Evolutionary conservation across 2,797 vertebrate genomes (phyloP).

Genomic region (Buceros bicornis): DNA sequence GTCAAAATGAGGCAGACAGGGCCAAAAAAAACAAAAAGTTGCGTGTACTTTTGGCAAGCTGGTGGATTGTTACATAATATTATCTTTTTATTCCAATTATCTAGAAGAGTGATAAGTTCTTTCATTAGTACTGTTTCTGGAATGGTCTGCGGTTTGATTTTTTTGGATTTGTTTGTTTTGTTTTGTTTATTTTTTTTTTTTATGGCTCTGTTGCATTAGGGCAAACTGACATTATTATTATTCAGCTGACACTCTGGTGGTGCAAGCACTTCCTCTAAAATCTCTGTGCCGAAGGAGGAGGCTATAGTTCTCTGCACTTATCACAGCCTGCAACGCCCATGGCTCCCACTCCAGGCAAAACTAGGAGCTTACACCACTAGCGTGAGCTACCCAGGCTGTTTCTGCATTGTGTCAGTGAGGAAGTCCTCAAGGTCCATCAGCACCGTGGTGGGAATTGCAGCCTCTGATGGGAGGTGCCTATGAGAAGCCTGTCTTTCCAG

Average conservation of each 20-base stretch:
- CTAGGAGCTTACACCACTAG: not conserved
- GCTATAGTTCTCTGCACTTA: not conserved
- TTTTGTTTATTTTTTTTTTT: not conserved
- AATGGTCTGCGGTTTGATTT: too few relatives aligned
- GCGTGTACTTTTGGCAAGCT: not conserved
- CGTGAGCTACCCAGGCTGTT: not conserved
- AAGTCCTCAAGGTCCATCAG: not conserved
- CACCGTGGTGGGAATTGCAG: not conserved
- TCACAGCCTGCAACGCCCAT: not conserved
- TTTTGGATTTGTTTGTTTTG: too few relatives aligned
- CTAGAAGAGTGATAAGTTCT: not conserved
- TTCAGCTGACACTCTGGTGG: not conserved
- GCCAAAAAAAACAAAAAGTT: not conserved
- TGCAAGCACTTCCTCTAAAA: not conserved
- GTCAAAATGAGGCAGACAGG: not conserved
- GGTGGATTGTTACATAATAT: accelerated
- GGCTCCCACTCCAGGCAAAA: not conserved
- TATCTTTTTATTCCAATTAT: not conserved
- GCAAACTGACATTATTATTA: not conserved
- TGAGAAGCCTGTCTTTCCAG: not conserved
- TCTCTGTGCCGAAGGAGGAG: not conserved
- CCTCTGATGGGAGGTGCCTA: not conserved
- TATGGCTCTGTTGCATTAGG: not conserved
- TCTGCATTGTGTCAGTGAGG: not conserved
- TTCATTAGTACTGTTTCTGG: not conserved